phyloP scores from a whole-genome alignment of 2,888 invertebrate genomes.

The Cephus nigrinus region DNA sequence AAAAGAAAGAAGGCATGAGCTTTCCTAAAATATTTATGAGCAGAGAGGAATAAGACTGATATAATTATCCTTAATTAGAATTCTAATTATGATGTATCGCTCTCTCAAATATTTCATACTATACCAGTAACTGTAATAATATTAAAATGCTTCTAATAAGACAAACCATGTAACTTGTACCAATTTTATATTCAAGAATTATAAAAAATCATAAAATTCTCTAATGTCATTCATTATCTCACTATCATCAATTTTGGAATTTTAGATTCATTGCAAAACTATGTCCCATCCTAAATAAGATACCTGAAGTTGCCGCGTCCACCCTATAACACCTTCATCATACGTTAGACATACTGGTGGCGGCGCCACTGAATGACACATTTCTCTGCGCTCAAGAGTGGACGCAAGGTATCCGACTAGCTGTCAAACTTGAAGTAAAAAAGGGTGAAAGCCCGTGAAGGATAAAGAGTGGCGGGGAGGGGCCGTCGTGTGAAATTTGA shows the following conservation, averaged over 20 bases:
- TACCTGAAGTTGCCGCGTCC: too few species aligned
- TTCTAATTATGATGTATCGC: not conserved
- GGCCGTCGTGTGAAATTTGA: conserved; percentile 8
- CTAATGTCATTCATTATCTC: not conserved
- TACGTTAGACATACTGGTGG: too few species aligned
- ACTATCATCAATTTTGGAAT: not conserved
- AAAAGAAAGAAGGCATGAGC: not conserved
- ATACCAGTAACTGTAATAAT: too few species aligned
- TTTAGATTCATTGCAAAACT: not conserved
- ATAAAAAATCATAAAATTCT: not conserved
- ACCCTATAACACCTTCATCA: too few species aligned
- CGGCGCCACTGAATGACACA: too few species aligned
- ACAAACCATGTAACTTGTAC: not conserved
- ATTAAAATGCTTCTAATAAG: not conserved
- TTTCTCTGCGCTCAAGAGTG: too few species aligned
- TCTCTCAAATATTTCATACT: not conserved
- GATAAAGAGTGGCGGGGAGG: conserved; percentile 20
- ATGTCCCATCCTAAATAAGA: too few species aligned
- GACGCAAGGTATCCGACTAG: not conserved
- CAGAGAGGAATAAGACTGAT: not conserved
- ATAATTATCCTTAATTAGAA: not conserved
- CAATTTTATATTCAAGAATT: not conserved
- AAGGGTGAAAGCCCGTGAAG: conserved; percentile 21
- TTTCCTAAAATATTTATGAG: not conserved
- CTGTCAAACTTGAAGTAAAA: conserved; percentile 23